These are phyloP conservation scores for Anomalospiza imberbis DNA, from an alignment of 2,797 vertebrate genomes.

Conservation along the genomic window DNA sequence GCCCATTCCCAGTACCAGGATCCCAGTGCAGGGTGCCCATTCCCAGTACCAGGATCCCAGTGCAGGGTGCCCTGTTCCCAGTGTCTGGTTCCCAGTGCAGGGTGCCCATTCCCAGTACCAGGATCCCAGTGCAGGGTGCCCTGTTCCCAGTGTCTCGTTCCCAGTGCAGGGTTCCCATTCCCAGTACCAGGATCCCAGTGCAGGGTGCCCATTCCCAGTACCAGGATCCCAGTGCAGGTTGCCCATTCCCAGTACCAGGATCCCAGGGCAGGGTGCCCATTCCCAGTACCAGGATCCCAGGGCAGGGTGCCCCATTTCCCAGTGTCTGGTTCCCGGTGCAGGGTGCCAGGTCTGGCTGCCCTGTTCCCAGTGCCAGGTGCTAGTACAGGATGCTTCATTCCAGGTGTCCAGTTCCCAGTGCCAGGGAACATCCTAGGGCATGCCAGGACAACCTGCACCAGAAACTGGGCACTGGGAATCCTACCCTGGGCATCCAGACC, in stretches of 20 bases:
- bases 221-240: accelerated
- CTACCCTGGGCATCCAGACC: background rate
- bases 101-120: background rate
- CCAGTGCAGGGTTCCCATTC: background rate
- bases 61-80: background rate
- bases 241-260: accelerated
- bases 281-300: background rate
- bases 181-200: background rate
- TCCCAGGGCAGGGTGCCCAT: background rate
- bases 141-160: background rate
- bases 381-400: background rate
- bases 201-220: background rate
- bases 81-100: too few relatives aligned
- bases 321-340: background rate
- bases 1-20: background rate
- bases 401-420: background rate
- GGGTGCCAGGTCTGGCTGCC: background rate
- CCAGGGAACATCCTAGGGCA: background rate
- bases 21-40: background rate
- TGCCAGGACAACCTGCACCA: background rate
- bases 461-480: background rate
- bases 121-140: background rate
- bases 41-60: background rate
- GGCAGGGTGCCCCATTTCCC: background rate
- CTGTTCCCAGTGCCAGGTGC: background rate